phyloP scores from a whole-genome alignment of 2,113 vertebrate genomes.

The Brachyhypopomus gauderio region DNA sequence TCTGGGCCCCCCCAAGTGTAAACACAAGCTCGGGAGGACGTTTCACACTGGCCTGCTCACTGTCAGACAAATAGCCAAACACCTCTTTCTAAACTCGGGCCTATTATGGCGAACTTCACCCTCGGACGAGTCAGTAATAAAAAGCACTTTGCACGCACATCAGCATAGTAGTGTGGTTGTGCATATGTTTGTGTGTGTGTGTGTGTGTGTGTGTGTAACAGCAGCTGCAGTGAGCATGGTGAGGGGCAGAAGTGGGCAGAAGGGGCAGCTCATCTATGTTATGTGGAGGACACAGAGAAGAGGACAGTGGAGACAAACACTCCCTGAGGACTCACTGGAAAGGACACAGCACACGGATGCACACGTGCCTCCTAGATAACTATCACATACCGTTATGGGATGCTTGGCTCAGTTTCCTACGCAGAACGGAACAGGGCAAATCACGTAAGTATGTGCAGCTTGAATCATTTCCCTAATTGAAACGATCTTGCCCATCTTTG shows the following conservation, averaged over 20 bases:
- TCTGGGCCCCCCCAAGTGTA: slow-evolving; percentile 3
- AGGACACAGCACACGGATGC: slow-evolving; percentile 27
- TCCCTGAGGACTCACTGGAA: neutral
- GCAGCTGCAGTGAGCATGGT: neutral
- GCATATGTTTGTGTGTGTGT: neutral
- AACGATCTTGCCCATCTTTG: slow-evolving; percentile 64
- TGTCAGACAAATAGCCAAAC: slow-evolving; percentile 46
- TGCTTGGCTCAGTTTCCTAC: slow-evolving; percentile 52
- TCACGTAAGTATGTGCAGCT: slow-evolving; percentile 57
- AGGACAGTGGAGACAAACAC: neutral
- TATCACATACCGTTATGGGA: slow-evolving; percentile 47
- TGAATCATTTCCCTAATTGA: slow-evolving; percentile 66
- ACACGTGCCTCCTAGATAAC: slow-evolving; percentile 38
- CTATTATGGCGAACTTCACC: slow-evolving; percentile 52
- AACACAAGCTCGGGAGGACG: slow-evolving; percentile 26
- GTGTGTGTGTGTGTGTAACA: neutral
- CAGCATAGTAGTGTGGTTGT: neutral
- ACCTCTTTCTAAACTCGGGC: slow-evolving; percentile 34
- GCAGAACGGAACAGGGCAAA: slow-evolving; percentile 58
- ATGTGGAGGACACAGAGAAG: neutral
- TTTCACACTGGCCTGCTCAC: slow-evolving; percentile 34
- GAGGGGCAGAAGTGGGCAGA: too few species aligned
- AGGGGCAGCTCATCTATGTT: neutral
- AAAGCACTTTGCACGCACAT: neutral
- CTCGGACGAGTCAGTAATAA: slow-evolving; percentile 13